Conservation (phyloP, 2,888 invertebrate species). For the Lysandra coridon region DNA sequence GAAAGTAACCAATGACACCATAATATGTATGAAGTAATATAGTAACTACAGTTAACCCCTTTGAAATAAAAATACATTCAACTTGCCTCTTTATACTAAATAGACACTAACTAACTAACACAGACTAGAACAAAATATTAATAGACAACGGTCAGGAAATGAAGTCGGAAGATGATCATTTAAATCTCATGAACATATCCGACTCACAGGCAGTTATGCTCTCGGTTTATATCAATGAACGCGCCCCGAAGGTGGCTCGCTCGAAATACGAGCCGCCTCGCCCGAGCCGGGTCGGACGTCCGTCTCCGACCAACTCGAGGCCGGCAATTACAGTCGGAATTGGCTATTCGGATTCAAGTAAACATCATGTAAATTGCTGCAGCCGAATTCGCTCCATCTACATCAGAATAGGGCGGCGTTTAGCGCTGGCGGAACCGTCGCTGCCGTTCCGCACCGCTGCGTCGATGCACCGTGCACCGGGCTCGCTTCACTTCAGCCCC, state of each 20-base stretch:
- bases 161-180: neutral
- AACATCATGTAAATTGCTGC: slow-evolving; percentile 29
- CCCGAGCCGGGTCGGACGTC: neutral
- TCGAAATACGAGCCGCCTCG: slow-evolving; percentile 9
- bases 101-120: no score
- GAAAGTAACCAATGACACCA: no score
- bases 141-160: neutral
- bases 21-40: no score
- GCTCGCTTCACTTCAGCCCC: neutral
- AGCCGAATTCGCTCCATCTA: slow-evolving; percentile 5
- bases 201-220: neutral
- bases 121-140: neutral
- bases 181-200: neutral
- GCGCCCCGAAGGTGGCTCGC: neutral
- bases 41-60: no score
- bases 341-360: slow-evolving; percentile 28
- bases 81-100: no score
- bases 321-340: slow-evolving; percentile 8
- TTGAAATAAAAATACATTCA: no score
- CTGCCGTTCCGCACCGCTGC: slow-evolving; percentile 16
- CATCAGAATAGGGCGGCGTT: slow-evolving; percentile 25
- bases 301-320: neutral
- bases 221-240: slow-evolving; percentile 6
- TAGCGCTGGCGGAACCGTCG: neutral
- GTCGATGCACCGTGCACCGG: slow-evolving; percentile 6